Conservation (phyloP, 2,888 invertebrate genomes). For the Mythimna impura region DNA sequence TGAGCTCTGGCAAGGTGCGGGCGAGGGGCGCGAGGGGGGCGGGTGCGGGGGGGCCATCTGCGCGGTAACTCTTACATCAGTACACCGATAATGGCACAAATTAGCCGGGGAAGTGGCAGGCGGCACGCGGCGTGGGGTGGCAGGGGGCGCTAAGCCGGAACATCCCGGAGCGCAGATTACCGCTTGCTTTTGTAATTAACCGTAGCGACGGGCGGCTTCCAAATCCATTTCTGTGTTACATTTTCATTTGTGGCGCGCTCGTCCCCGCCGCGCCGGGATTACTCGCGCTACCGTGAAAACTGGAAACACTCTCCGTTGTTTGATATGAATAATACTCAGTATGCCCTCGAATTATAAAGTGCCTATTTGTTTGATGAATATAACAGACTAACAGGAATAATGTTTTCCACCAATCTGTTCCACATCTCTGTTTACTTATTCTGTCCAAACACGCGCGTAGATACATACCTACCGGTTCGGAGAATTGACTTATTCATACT, state of each 20-base stretch:
- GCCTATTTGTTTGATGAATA: slow-evolving; percentile 65
- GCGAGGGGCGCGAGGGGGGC: slow-evolving; percentile 60
- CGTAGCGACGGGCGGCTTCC: slow-evolving; percentile 90
- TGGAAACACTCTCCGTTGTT: slow-evolving; percentile 77
- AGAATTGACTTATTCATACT: slow-evolving; percentile 88
- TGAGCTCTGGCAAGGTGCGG: slow-evolving; percentile 85
- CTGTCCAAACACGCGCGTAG: slow-evolving; percentile 80
- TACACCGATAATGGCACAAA: slow-evolving; percentile 91
- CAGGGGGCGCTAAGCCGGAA: slow-evolving; percentile 89
- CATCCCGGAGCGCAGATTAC: slow-evolving; percentile 91
- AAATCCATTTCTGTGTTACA: slow-evolving; percentile 91
- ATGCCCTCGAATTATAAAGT: slow-evolving; percentile 68
- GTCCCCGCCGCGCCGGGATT: slow-evolving; percentile 82
- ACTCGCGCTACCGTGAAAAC: slow-evolving; percentile 81
- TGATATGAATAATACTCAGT: slow-evolving; percentile 74
- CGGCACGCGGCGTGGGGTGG: slow-evolving; percentile 71
- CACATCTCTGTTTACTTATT: slow-evolving; percentile 77
- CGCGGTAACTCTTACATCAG: slow-evolving; percentile 91
- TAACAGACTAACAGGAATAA: slow-evolving; percentile 64
- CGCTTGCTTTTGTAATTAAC: slow-evolving; percentile 91
- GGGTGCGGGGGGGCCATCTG: slow-evolving; percentile 81
- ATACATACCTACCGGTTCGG: slow-evolving; percentile 79
- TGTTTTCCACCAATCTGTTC: slow-evolving; percentile 73
- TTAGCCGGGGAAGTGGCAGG: slow-evolving; percentile 89
- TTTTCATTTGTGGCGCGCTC: slow-evolving; percentile 89